phyloP scores from a whole-genome alignment of 2,888 invertebrate genomes.

The Lasius platythorax region DNA sequence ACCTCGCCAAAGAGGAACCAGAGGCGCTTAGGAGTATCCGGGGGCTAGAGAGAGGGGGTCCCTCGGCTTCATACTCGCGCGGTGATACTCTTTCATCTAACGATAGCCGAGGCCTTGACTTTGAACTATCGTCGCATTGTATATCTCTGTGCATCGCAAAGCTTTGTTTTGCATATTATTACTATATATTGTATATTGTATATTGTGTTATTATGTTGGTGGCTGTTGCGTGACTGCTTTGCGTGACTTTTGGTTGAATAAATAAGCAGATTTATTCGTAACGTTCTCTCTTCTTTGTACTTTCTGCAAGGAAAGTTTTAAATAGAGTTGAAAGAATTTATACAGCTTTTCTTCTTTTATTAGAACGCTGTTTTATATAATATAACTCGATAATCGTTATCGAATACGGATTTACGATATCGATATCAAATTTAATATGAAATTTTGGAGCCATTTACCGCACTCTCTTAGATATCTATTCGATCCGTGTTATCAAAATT shows the following conservation, averaged over 20 bases:
- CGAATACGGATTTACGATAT: neutral
- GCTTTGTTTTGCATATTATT: slow-evolving; percentile 8
- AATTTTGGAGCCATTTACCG: neutral
- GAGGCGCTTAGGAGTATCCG: slow-evolving; percentile 82
- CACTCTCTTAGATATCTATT: slow-evolving; percentile 1
- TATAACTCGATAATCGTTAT: neutral
- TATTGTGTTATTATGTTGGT: neutral
- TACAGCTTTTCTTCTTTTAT: slow-evolving; percentile 2
- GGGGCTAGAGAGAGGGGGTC: slow-evolving; percentile 81
- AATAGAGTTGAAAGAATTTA: slow-evolving; percentile 2
- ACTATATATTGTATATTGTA: neutral
- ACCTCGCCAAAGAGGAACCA: slow-evolving; percentile 84
- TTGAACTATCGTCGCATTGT: slow-evolving; percentile 67
- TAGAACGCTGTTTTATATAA: neutral
- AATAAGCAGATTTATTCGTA: neutral
- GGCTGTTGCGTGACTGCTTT: neutral
- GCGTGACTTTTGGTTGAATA: neutral
- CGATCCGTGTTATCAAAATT: slow-evolving; percentile 40
- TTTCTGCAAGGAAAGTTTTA: neutral
- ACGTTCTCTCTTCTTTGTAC: neutral
- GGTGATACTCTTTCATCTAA: slow-evolving; percentile 80
- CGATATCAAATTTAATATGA: neutral
- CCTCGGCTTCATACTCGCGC: slow-evolving; percentile 72
- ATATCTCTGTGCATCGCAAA: slow-evolving; percentile 32
- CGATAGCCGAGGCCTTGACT: slow-evolving; percentile 80